phyloP scores from a whole-genome alignment of 1,140 invertebrate species.

The Ips nitidus region DNA sequence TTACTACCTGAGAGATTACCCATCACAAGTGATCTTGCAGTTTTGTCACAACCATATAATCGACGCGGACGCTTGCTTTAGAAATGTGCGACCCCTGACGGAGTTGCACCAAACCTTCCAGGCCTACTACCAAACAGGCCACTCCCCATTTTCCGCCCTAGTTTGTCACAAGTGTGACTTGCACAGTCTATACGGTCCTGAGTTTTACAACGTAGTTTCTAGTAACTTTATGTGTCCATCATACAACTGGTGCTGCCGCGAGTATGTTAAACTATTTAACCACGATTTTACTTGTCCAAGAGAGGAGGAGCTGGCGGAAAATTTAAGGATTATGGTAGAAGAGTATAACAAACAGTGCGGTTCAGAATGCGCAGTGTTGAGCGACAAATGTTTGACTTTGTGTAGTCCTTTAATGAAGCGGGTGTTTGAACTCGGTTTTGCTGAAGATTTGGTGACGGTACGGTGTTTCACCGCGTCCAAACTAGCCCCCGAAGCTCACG shows the following conservation, averaged over 20 bases:
- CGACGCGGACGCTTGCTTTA: not conserved
- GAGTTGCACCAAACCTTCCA: conserved; percentile 8
- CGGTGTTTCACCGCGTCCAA: conserved; percentile 7
- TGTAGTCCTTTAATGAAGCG: conserved; percentile 20
- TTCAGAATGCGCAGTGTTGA: conserved; percentile 4
- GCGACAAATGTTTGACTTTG: not conserved
- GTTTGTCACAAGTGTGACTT: conserved; percentile 22
- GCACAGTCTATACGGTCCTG: conserved; percentile 9
- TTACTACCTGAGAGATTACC: conserved; percentile 12
- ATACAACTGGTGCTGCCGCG: conserved; percentile 17
- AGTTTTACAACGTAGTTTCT: conserved; percentile 11
- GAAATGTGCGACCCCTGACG: not conserved
- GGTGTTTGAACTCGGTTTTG: conserved; percentile 21
- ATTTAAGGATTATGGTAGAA: not conserved
- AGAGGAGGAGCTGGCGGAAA: conserved; percentile 7
- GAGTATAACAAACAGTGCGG: conserved; percentile 7
- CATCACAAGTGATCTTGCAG: conserved; percentile 16
- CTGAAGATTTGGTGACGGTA: conserved; percentile 20
- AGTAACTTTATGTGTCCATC: conserved; percentile 14
- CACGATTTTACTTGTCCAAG: conserved; percentile 7
- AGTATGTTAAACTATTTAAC: conserved; percentile 23
- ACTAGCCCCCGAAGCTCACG: conserved; percentile 3
- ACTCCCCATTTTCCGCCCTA: conserved; percentile 22
- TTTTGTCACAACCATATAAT: conserved; percentile 24
- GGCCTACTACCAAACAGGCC: conserved; percentile 8